A percentile compares a stretch with the other conserved stretches of the same genome.
Evolutionary conservation across 1,140 invertebrate species (phyloP).

Genomic region (Macrobrachium rosenbergii): DNA sequence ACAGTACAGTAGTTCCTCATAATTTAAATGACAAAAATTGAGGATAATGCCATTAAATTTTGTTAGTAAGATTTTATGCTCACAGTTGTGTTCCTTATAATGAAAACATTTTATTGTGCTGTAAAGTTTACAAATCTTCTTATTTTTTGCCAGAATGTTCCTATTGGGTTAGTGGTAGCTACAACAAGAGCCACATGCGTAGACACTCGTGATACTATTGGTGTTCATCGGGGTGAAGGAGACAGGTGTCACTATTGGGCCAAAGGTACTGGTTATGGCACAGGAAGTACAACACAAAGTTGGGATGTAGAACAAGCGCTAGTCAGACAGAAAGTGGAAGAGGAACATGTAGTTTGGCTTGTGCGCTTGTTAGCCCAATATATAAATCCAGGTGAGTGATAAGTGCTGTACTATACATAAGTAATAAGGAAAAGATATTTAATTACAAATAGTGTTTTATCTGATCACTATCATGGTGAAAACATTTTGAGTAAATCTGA

Average conservation of each 20-base stretch:
- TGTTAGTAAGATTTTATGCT: not conserved
- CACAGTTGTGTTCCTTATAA: not conserved
- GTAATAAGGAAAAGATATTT: too few species aligned
- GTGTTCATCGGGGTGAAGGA: constrained; percentile 70
- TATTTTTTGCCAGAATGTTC: constrained; percentile 51
- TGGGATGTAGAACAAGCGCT: constrained; percentile 96
- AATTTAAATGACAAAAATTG: too few species aligned
- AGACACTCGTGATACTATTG: constrained; percentile 43
- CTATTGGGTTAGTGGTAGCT: constrained; percentile 58
- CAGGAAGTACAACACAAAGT: constrained; percentile 92
- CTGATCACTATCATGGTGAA: too few species aligned
- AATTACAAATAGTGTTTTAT: not conserved
- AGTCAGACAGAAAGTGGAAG: constrained; percentile 88
- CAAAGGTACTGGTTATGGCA: constrained; percentile 93
- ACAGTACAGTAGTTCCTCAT: too few species aligned
- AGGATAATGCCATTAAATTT: too few species aligned
- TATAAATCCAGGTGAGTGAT: constrained; percentile 80
- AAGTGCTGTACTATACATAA: constrained; percentile 51
- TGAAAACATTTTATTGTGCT: not conserved
- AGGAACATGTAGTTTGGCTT: constrained; percentile 91
- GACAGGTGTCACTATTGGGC: constrained; percentile 95
- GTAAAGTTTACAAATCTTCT: not conserved
- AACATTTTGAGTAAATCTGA: too few species aligned
- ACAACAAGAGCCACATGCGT: constrained; percentile 57
- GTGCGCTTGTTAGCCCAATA: constrained; percentile 84